Evolutionary conservation across 2,888 invertebrate species (phyloP).

Genomic region (Scaptomyza polygonia): DNA sequence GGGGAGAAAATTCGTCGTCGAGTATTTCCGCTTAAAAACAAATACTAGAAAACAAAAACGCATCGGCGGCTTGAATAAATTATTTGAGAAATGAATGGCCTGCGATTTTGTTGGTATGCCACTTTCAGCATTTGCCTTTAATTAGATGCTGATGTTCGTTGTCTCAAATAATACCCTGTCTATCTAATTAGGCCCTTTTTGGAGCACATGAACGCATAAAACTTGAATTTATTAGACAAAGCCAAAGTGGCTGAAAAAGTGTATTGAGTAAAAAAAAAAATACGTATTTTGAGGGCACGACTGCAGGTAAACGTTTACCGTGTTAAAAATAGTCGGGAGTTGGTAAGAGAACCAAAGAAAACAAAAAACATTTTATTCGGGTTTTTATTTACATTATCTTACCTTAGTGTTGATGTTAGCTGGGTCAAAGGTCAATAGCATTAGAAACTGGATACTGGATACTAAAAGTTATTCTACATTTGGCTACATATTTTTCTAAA

Average conservation of each 20-base stretch:
- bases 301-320: constrained; percentile 28
- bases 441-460: no score
- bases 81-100: constrained; percentile 58
- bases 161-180: constrained; percentile 32
- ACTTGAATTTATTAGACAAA: constrained; percentile 38
- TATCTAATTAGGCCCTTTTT: constrained; percentile 57
- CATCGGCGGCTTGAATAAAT: constrained; percentile 59
- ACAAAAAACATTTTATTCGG: background rate
- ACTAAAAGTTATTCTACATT: no score
- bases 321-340: constrained; percentile 23
- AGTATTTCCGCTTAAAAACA: constrained; percentile 10
- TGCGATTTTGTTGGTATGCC: constrained; percentile 33
- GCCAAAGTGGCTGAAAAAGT: constrained; percentile 21
- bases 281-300: constrained; percentile 3
- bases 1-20: constrained; percentile 22
- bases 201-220: constrained; percentile 54
- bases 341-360: constrained; percentile 1
- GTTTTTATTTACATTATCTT: background rate
- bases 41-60: constrained; percentile 1
- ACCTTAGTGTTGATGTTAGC: no score
- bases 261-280: background rate
- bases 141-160: constrained; percentile 59
- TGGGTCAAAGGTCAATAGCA: no score
- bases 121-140: constrained; percentile 40
- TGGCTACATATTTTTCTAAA: no score